phyloP scores from a whole-genome alignment of 2,797 vertebrate genomes.

The Notamacropus eugenii region DNA sequence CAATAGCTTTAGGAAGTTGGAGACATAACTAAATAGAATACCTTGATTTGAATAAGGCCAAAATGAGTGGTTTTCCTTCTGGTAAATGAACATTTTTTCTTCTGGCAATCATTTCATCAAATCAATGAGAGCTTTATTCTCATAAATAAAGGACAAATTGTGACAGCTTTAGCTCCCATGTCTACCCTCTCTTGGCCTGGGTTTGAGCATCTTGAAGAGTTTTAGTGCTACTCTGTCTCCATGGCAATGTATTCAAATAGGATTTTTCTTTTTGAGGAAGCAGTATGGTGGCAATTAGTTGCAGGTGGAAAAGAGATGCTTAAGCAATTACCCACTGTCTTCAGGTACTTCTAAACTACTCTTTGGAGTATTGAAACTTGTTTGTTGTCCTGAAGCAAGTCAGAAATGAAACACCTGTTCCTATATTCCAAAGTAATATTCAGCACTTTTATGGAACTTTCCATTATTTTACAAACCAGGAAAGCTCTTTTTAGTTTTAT shows the following conservation, averaged over 20 bases:
- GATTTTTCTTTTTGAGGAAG: not conserved
- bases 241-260: accelerated
- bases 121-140: not conserved
- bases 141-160: not conserved
- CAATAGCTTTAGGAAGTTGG: not conserved
- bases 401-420: constrained; percentile 34
- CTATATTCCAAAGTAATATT: not conserved
- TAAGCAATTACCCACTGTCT: not conserved
- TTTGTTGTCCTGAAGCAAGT: not conserved
- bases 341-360: not conserved
- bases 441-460: not conserved
- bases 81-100: not conserved
- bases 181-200: not conserved
- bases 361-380: not conserved
- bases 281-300: not conserved
- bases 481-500: constrained; percentile 7
- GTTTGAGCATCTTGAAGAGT: not conserved
- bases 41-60: not conserved
- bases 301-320: constrained; percentile 11
- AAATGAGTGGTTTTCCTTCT: not conserved
- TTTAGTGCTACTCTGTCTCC: accelerated
- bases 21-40: not conserved
- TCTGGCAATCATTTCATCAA: not conserved
- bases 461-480: constrained; percentile 34
- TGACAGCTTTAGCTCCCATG: accelerated